Evolutionary conservation across 2,888 invertebrate genomes (phyloP), one percentile per base, ranked within the genome.

Genomic region (Escarpia spicata): DNA sequence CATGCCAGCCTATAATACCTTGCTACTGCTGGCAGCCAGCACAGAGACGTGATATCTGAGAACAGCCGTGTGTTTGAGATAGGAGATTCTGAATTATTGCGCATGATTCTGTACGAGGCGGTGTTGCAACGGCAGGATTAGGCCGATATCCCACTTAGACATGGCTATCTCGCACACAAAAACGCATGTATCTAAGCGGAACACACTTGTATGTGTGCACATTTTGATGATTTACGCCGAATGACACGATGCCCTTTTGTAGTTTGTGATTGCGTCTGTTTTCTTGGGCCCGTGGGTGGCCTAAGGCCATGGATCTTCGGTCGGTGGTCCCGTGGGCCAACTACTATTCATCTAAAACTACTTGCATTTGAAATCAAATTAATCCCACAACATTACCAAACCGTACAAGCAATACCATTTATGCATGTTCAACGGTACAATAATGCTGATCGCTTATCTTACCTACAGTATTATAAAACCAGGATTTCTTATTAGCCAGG

Each of bases 221-320:
- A 26, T 75, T 75, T 75, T 75, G 75, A 75, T 75, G 75, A 75
- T 75, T 75, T 75, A 75, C 75, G 75, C 75, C 26, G 75, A 75
- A 75, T 75, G 75, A 75, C 75, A 75, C n/a, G 75, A 75, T 75
- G 75, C 75, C 75, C 75, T 75, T 75, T 75, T 75, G 75, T 75
- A 75, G 75, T 75, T 26, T 19, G 75, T 26, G 75, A 75, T 75
- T 75, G 75, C 75, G 26, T 75, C 75, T 75, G 75, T 75, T 75
- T 75, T 75, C 75, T 75, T 26, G 26, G 26, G 26, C 19, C 75
- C 19, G 75, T 75, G 75, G 75, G 75, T 75, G 75, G 75, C 19
- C 75, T 2, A 26, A 3, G 75, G 75, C 75, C 52, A 52, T 8
- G 52, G 52, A 52, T 52, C 10, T 12, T 4, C 4, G 15, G 52